These are phyloP conservation scores for Schizothorax lantsangensis DNA, from an alignment of 2,797 vertebrate species.

Conservation along the genomic window DNA sequence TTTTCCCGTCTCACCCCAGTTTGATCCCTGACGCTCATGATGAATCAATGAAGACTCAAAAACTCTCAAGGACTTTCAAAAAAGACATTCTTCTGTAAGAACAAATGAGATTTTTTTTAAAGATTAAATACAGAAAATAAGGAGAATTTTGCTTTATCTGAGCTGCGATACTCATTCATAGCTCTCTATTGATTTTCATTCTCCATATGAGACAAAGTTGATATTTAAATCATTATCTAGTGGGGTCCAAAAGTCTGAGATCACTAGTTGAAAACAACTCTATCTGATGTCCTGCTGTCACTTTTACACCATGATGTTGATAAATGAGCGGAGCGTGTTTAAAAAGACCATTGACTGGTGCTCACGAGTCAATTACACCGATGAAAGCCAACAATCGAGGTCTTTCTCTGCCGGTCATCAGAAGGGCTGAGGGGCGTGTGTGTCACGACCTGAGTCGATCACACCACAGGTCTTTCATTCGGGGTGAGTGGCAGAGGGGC, in stretches of 20 bases:
- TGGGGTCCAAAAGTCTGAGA: neutral
- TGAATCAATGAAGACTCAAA: neutral
- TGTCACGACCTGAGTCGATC: too few species aligned
- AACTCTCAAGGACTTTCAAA: neutral
- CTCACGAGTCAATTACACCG: slow-evolving; percentile 12
- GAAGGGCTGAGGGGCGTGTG: too few species aligned
- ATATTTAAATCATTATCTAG: neutral
- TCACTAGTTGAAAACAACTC: neutral
- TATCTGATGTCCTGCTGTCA: neutral
- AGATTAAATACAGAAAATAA: neutral
- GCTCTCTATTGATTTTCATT: neutral
- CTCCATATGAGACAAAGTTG: neutral
- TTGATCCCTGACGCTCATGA: neutral
- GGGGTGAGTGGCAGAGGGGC: too few species aligned
- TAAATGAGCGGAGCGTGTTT: slow-evolving; percentile 24
- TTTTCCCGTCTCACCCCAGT: neutral
- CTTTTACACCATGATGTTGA: slow-evolving; percentile 20
- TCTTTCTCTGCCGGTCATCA: slow-evolving; percentile 5
- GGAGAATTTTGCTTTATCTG: neutral
- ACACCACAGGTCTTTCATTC: too few species aligned
- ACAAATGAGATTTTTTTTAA: neutral
- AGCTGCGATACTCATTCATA: neutral
- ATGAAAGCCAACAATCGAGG: slow-evolving; percentile 21
- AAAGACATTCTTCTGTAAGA: neutral
- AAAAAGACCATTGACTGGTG: slow-evolving; percentile 26